Conservation (phyloP, 2,888 invertebrate species). For the Phyllotreta striolata region DNA sequence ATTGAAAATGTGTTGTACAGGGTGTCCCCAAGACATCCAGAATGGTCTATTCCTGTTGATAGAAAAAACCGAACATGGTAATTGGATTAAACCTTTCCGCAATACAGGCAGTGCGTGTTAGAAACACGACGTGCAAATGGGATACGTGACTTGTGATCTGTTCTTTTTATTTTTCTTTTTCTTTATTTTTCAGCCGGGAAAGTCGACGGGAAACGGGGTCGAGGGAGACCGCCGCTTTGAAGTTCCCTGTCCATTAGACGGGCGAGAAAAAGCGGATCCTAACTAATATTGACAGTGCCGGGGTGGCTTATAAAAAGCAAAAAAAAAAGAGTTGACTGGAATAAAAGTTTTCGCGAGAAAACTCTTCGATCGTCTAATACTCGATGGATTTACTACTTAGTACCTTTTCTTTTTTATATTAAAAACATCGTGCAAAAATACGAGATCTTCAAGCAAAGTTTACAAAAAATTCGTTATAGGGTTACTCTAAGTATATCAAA, state of each 20-base stretch:
- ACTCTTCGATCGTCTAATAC: slow-evolving; percentile 2
- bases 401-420: background rate
- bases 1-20: too few species aligned
- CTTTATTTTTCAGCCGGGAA: background rate
- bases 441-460: background rate
- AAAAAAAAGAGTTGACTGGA: slow-evolving; percentile 3
- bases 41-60: too few species aligned
- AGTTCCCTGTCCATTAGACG: slow-evolving; percentile 1
- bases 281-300: slow-evolving; percentile 13
- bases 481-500: too few species aligned
- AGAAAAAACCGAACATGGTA: too few species aligned
- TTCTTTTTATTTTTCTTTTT: background rate
- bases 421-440: too few species aligned
- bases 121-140: too few species aligned
- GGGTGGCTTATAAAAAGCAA: background rate
- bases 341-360: background rate
- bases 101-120: too few species aligned
- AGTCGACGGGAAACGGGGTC: background rate
- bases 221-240: background rate
- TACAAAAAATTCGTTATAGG: too few species aligned
- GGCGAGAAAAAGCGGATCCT: slow-evolving; percentile 3
- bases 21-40: too few species aligned
- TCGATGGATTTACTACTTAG: background rate
- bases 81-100: too few species aligned
- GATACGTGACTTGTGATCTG: too few species aligned